These are phyloP conservation scores for Ptychobarbus kaznakovi DNA, from an alignment of 2,797 vertebrate genomes.

Conservation along the genomic window DNA sequence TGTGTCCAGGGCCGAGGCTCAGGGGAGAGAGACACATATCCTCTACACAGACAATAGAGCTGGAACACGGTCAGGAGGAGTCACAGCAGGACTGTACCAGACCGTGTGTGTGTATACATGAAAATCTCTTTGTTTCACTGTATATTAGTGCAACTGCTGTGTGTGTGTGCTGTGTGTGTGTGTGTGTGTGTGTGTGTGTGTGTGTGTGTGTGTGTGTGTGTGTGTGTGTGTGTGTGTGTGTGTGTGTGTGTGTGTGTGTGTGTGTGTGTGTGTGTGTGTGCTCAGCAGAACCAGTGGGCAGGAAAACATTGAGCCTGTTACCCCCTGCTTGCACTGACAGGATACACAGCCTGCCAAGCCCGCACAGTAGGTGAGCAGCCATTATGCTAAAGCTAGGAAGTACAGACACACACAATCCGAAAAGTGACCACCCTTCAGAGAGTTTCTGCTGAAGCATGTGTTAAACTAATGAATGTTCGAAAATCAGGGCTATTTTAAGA, in stretches of 20 bases:
- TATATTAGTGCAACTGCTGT: conserved; percentile 30
- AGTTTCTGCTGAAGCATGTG: conserved; percentile 22
- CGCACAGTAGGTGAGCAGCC: conserved; percentile 59
- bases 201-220: conserved; percentile 47
- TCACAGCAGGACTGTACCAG: conserved; percentile 75
- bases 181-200: conserved; percentile 55
- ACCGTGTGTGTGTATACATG: conserved; percentile 27
- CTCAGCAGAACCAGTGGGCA: conserved; percentile 76
- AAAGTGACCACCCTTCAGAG: conserved; percentile 45
- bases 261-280: conserved; percentile 58
- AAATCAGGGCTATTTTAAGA: conserved; percentile 21
- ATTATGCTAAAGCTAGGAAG: conserved; percentile 54
- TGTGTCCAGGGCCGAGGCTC: conserved; percentile 79
- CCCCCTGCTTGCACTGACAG: conserved; percentile 75
- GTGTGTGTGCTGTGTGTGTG: conserved; percentile 17
- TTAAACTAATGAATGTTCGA: neutral
- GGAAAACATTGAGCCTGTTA: conserved; percentile 78
- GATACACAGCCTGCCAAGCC: conserved; percentile 72
- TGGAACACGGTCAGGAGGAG: conserved; percentile 74
- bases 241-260: conserved; percentile 27
- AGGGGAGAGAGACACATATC: conserved; percentile 83
- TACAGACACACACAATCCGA: conserved; percentile 42
- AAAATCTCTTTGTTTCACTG: conserved; percentile 35
- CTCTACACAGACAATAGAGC: conserved; percentile 88
- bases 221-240: conserved; percentile 58